phyloP scores from a whole-genome alignment of 2,113 vertebrate species.

The Periophthalmodon schlosseri region DNA sequence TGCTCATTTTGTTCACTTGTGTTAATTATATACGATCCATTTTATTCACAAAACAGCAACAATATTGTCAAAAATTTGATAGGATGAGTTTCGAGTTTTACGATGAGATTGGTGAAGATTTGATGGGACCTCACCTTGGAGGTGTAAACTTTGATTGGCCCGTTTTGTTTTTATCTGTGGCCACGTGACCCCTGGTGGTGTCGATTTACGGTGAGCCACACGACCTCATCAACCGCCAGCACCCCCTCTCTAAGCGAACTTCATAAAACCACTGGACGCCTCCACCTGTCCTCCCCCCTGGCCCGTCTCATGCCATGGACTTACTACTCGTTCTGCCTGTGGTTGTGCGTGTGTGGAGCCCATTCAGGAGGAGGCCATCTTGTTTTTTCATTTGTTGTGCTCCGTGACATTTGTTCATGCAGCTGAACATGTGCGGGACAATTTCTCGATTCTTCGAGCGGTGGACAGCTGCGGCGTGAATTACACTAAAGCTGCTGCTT shows the following conservation, averaged over 20 bases:
- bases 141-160: constrained; percentile 7
- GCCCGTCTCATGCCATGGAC: constrained; percentile 25
- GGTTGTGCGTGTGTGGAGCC: constrained; percentile 1
- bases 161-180: neutral
- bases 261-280: constrained; percentile 28
- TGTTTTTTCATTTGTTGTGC: constrained; percentile 83
- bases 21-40: too few relatives aligned
- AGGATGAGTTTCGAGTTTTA: neutral
- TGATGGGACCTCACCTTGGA: neutral
- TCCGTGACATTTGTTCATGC: constrained; percentile 86
- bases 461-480: constrained; percentile 89
- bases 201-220: neutral
- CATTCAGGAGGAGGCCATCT: constrained; percentile 72
- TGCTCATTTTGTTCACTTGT: too few relatives aligned
- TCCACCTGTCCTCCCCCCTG: constrained; percentile 26
- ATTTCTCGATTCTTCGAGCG: constrained; percentile 87
- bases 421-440: constrained; percentile 88
- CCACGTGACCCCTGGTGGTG: constrained; percentile 4
- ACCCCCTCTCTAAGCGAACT: neutral
- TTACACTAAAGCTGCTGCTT: constrained; percentile 87
- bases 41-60: too few relatives aligned
- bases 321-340: constrained; percentile 2
- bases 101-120: neutral
- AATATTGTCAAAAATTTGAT: neutral
- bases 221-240: constrained; percentile 14